Evolutionary conservation across 2,797 vertebrate species (phyloP).

Genomic region (Anguilla anguilla): DNA sequence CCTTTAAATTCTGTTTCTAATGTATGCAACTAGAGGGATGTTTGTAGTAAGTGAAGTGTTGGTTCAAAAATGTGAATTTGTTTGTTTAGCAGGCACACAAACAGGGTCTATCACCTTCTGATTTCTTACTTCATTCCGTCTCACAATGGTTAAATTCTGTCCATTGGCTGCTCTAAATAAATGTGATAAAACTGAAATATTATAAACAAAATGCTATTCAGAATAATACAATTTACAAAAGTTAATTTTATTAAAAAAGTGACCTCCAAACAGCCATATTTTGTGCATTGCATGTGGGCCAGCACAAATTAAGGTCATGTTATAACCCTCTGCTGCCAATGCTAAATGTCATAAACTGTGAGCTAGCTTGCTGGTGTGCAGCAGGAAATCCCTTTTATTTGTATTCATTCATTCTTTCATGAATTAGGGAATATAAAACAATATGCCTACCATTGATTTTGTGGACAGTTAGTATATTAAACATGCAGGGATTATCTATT

Average conservation of each 20-base stretch:
- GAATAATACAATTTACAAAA: neutral
- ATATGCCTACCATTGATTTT: conserved; percentile 4
- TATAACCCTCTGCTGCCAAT: neutral
- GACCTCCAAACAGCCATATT: neutral
- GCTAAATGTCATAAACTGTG: neutral
- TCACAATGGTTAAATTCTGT: neutral
- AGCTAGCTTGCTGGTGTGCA: neutral
- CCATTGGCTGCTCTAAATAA: neutral
- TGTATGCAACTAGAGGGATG: no score
- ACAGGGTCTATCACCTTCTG: neutral
- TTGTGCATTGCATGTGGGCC: neutral
- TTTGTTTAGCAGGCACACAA: neutral
- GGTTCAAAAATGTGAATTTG: neutral
- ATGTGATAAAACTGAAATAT: neutral
- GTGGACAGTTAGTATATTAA: conserved; percentile 18
- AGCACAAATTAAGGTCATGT: neutral
- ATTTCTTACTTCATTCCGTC: neutral
- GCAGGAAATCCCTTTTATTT: neutral
- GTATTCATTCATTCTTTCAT: neutral
- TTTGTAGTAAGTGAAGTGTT: neutral
- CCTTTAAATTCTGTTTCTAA: no score
- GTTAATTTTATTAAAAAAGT: neutral
- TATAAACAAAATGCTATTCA: neutral
- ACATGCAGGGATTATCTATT: conserved; percentile 54
- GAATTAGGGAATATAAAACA: neutral